phyloP scores from a whole-genome alignment of 2,113 vertebrate genomes.

The Myocastor coypus region DNA sequence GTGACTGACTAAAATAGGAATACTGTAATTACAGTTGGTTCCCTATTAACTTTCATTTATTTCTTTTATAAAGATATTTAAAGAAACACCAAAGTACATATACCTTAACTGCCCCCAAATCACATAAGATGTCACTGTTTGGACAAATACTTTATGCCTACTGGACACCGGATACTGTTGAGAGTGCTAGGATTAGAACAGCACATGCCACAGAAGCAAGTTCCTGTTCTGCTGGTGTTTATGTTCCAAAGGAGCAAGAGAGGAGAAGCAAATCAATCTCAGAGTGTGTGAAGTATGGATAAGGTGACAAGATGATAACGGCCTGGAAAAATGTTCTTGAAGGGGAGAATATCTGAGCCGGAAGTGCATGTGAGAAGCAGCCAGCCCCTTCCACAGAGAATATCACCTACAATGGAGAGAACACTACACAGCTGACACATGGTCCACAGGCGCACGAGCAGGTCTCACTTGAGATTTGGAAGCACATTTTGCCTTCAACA shows the following conservation, averaged over 20 bases:
- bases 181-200: not conserved
- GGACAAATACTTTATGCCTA: not conserved
- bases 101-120: not conserved
- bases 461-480: not conserved
- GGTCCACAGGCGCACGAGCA: not conserved
- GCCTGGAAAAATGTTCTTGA: not conserved
- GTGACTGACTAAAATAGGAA: not conserved
- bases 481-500: not conserved
- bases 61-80: slow-evolving; percentile 33
- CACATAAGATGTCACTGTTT: not conserved
- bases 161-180: not conserved
- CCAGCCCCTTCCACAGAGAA: not conserved
- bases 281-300: not conserved
- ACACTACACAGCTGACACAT: not conserved
- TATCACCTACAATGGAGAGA: not conserved
- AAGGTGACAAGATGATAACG: not conserved
- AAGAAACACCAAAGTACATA: not conserved
- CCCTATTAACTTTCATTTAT: not conserved
- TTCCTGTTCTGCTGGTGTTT: not conserved
- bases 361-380: not conserved
- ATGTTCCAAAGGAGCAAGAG: not conserved
- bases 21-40: not conserved
- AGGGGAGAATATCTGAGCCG: not conserved
- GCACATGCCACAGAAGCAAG: not conserved
- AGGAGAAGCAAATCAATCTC: not conserved